Evolutionary conservation across 1,140 invertebrate species (phyloP), one percentile per base, ranked within the genome.

Genomic region (Trichonephila clavipes): DNA sequence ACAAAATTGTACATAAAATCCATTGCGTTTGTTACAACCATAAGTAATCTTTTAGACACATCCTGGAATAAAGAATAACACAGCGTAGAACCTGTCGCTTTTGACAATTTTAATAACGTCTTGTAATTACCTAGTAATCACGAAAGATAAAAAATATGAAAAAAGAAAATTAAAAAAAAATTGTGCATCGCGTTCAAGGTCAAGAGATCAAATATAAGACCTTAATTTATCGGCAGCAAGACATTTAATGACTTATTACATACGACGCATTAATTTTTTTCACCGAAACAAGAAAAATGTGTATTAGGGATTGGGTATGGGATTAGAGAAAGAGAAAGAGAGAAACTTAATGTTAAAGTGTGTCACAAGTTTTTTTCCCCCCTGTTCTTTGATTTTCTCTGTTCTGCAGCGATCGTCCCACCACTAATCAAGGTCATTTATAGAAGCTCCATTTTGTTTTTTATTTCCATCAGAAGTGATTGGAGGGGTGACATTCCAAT

Each of bases 201-300:
- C 59, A 91, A 51, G 44, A 19, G 72, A 64, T 82, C 89, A 64
- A 19, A 40, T 90, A 24, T 69, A 28, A 87, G 28, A 58, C 87
- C 64, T 66, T 88, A 66, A 88, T 66, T 88, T 72, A 69, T 58
- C 24, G 62, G 34, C 44, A 21, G 72, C 6, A 83, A 64, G 72
- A 91, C 81, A 83, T 40, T 83, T 82, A 91, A 83, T 83, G 89
- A 91, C 77, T 83, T 83, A 77, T 91, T 91, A 91, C 83, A 83
- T 66, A 51, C 44, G 16, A 91, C 24, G 24, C 64, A 91, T 91
- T 91, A 91, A 91, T 82, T 91, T 83, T 19, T 64, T 44, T n/a
- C 51, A 12, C 69, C 69, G 28, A 77, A 77, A 14, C 18, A 77
- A 34, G 24, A 77, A 34, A 72, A 77, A 77, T 16, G 18, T 28